Evolutionary conservation across 2,797 vertebrate species (phyloP).

Genomic region (Cyprinella venusta): DNA sequence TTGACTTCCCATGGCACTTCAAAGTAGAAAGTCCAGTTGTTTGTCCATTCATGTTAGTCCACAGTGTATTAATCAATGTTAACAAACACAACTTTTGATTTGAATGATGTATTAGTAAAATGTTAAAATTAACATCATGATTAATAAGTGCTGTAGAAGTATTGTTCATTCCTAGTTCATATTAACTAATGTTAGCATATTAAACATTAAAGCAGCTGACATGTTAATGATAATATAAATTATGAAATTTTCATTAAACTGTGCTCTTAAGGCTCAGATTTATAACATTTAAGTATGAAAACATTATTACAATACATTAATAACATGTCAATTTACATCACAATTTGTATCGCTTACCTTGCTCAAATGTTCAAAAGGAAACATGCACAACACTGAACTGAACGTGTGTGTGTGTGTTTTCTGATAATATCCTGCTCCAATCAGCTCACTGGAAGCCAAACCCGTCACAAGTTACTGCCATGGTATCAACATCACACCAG

Average conservation of each 20-base stretch:
- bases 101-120: too few relatives aligned
- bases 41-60: too few relatives aligned
- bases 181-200: too few relatives aligned
- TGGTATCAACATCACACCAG: background rate
- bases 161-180: too few relatives aligned
- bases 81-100: too few relatives aligned
- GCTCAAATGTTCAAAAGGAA: background rate
- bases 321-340: background rate
- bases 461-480: background rate
- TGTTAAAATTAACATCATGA: too few relatives aligned
- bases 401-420: background rate
- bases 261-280: background rate
- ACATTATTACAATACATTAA: background rate
- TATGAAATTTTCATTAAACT: too few relatives aligned
- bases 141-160: too few relatives aligned
- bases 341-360: conserved; percentile 9
- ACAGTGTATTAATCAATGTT: too few relatives aligned
- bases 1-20: background rate
- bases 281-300: background rate
- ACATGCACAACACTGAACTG: background rate
- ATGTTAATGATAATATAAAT: too few relatives aligned
- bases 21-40: too few relatives aligned
- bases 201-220: background rate
- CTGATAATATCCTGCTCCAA: conserved; percentile 6
- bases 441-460: background rate